phyloP scores from a whole-genome alignment of 2,888 invertebrate genomes.

The Diaperis boleti region DNA sequence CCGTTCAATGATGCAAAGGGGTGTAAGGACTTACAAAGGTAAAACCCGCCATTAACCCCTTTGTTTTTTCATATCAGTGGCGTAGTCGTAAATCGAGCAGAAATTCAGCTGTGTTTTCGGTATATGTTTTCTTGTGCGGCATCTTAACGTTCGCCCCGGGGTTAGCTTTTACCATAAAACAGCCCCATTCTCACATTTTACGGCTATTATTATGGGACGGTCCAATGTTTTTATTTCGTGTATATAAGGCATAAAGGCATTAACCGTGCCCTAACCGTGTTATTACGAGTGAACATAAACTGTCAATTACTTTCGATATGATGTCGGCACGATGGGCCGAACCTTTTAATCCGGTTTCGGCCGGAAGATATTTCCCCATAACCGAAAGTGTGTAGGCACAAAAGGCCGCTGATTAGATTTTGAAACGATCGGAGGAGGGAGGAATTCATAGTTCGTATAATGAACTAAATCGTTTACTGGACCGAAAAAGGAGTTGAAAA shows the following conservation, averaged over 20 bases:
- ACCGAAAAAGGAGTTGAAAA: neutral
- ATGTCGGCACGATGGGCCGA: slow-evolving; percentile 12
- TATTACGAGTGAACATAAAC: slow-evolving; percentile 26
- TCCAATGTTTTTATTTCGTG: slow-evolving; percentile 28
- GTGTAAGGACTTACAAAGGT: neutral
- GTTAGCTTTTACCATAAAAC: slow-evolving; percentile 31
- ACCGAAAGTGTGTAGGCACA: neutral
- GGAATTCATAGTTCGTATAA: neutral
- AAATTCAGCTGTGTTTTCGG: neutral
- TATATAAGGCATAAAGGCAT: slow-evolving; percentile 32
- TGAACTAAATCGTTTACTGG: neutral
- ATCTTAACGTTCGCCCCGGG: slow-evolving; percentile 12
- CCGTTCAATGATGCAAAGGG: too few species aligned
- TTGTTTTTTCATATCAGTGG: neutral
- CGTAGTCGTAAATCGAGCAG: neutral
- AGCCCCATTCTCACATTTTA: slow-evolving; percentile 26
- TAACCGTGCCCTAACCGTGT: slow-evolving; percentile 21
- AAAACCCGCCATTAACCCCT: neutral
- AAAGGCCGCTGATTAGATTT: slow-evolving; percentile 19
- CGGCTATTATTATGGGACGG: slow-evolving; percentile 24
- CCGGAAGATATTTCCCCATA: slow-evolving; percentile 13
- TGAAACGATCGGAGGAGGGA: slow-evolving; percentile 3
- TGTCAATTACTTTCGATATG: slow-evolving; percentile 21
- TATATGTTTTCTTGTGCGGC: neutral
- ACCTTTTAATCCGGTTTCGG: slow-evolving; percentile 19